A percentile compares a stretch with the other conserved stretches of the same genome.
Evolutionary conservation across 2,888 invertebrate genomes (phyloP).

Genomic region (Icerya purchasi): DNA sequence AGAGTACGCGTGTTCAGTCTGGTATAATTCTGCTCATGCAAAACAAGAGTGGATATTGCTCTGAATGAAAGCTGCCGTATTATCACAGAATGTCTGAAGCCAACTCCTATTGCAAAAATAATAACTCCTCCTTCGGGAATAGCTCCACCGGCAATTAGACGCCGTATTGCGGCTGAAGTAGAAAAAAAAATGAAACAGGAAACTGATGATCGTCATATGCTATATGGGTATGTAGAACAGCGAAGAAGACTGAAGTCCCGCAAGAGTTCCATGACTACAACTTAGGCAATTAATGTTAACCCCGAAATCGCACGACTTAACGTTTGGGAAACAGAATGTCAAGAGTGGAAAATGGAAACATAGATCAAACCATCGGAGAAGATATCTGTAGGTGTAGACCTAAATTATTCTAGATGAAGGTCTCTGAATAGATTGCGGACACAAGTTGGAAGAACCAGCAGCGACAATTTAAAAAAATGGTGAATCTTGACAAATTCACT

Average conservation of each 20-base stretch:
- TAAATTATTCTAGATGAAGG: neutral
- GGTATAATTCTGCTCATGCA: too few relatives aligned
- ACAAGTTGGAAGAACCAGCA: neutral
- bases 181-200: too few relatives aligned
- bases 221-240: neutral
- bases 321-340: neutral
- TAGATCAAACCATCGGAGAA: neutral
- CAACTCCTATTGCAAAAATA: too few relatives aligned
- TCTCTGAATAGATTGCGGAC: neutral
- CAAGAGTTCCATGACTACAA: neutral
- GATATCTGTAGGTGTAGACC: neutral
- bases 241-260: neutral
- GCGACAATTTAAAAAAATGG: too few relatives aligned
- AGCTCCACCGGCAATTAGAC: too few relatives aligned
- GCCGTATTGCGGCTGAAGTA: too few relatives aligned
- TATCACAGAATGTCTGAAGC: too few relatives aligned
- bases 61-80: too few relatives aligned
- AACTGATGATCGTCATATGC: neutral
- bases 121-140: too few relatives aligned
- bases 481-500: neutral
- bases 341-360: neutral
- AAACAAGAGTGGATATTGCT: too few relatives aligned
- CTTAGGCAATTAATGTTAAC: neutral
- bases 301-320: neutral
- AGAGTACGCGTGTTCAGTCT: too few relatives aligned